Conservation (phyloP, 2,888 invertebrate genomes). For the Marronus borbonicus region DNA sequence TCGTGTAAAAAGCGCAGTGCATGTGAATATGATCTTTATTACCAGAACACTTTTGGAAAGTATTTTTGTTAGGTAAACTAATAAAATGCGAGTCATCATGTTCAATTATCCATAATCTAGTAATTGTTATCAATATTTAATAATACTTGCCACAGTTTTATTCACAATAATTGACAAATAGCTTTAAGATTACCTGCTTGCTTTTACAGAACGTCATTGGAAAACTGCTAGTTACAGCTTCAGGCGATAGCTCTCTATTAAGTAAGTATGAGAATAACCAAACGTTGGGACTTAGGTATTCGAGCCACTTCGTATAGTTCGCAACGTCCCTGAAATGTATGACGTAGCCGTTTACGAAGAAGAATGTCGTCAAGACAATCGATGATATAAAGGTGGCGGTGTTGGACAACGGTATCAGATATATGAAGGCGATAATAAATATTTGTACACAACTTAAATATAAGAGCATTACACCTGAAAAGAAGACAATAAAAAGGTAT, state of each 20-base stretch:
- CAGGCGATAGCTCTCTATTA: slow-evolving; percentile 77
- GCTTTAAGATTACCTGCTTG: slow-evolving; percentile 75
- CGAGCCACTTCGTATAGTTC: slow-evolving; percentile 77
- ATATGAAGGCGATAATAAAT: slow-evolving; percentile 78
- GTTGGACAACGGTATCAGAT: slow-evolving; percentile 78
- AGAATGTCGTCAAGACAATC: slow-evolving; percentile 75
- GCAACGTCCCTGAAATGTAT: slow-evolving; percentile 81
- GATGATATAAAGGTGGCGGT: slow-evolving; percentile 76
- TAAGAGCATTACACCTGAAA: slow-evolving; percentile 80
- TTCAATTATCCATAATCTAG: no score
- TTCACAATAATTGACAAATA: no score
- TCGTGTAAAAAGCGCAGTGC: no score
- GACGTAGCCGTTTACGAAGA: slow-evolving; percentile 79
- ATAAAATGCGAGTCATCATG: no score
- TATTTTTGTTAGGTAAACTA: no score
- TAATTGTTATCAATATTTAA: no score
- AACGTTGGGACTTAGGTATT: slow-evolving; percentile 80
- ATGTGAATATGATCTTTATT: no score
- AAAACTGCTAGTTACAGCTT: slow-evolving; percentile 75
- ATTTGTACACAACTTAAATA: slow-evolving; percentile 81
- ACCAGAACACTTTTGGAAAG: no score
- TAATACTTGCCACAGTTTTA: no score
- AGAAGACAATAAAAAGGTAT: background rate
- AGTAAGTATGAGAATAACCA: slow-evolving; percentile 82
- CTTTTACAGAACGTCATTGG: slow-evolving; percentile 77